These are phyloP conservation scores for Mycetomoellerius zeteki DNA, from an alignment of 1,140 invertebrate species.

Conservation along the genomic window DNA sequence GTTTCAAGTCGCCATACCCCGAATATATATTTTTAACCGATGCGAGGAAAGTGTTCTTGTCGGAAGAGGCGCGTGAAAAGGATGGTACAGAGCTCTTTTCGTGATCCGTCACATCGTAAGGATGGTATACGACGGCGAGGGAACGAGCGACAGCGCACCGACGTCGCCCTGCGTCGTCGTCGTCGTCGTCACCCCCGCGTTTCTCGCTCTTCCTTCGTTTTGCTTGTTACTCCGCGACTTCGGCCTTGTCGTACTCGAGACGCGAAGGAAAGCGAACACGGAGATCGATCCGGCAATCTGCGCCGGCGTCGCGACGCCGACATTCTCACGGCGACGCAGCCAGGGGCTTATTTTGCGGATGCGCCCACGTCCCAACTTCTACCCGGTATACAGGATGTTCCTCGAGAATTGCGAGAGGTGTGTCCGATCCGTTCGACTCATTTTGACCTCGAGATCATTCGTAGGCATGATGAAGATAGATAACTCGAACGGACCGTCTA, in stretches of 20 bases:
- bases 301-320: slow-evolving; percentile 83
- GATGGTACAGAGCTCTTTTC: slow-evolving; percentile 31
- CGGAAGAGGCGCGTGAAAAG: background rate
- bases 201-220: background rate
- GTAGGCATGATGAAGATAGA: background rate
- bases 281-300: slow-evolving; percentile 80
- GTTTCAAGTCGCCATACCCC: slow-evolving; percentile 51
- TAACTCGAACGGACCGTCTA: background rate
- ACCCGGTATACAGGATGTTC: slow-evolving; percentile 41
- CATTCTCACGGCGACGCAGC: slow-evolving; percentile 46
- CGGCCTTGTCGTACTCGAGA: slow-evolving; percentile 35
- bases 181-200: slow-evolving; percentile 27
- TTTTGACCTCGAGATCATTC: background rate
- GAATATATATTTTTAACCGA: slow-evolving; percentile 63
- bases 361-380: slow-evolving; percentile 54
- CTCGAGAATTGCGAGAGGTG: background rate
- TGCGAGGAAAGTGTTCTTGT: background rate
- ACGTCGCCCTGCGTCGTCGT: background rate
- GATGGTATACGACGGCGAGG: slow-evolving; percentile 52
- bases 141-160: slow-evolving; percentile 54
- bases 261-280: slow-evolving; percentile 67
- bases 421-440: background rate
- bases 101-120: slow-evolving; percentile 59
- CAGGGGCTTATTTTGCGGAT: slow-evolving; percentile 66
- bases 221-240: background rate